A percentile compares a stretch with the other conserved stretches of the same genome.
These are phyloP conservation scores for Heliothis virescens DNA, from an alignment of 1,140 invertebrate species.

Conservation along the genomic window DNA sequence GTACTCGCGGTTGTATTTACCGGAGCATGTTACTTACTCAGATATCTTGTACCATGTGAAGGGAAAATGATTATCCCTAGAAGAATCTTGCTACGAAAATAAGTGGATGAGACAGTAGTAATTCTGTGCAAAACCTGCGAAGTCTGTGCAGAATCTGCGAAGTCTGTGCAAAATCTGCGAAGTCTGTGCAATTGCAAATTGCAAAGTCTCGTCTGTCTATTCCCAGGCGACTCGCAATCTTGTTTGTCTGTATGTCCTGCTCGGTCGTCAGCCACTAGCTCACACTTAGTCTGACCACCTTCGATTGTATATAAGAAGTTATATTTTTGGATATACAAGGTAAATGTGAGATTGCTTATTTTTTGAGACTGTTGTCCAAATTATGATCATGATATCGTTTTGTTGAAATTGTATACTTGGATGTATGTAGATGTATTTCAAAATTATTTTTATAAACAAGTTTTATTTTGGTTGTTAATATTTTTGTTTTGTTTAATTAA, in stretches of 20 bases:
- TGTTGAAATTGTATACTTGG: slow-evolving; percentile 65
- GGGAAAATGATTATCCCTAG: not conserved
- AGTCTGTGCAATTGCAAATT: not conserved
- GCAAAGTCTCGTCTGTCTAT: not conserved
- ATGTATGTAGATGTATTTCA: slow-evolving; percentile 66
- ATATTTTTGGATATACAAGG: slow-evolving; percentile 80
- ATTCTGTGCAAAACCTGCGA: not conserved
- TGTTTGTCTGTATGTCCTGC: not conserved
- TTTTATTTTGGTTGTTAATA: slow-evolving; percentile 76
- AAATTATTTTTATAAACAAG: slow-evolving; percentile 79
- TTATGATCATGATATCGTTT: slow-evolving; percentile 70
- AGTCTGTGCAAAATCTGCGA: not conserved
- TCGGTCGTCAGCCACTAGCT: not conserved
- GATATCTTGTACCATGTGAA: slow-evolving; percentile 5
- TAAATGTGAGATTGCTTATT: slow-evolving; percentile 76
- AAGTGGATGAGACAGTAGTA: not conserved
- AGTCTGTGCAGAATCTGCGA: not conserved
- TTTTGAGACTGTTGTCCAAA: slow-evolving; percentile 83
- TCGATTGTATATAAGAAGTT: slow-evolving; percentile 75
- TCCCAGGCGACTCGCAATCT: not conserved
- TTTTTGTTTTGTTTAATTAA: slow-evolving; percentile 51
- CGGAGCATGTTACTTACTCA: slow-evolving; percentile 34
- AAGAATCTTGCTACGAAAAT: not conserved
- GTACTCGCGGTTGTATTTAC: slow-evolving; percentile 20
- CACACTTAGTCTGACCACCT: slow-evolving; percentile 11